These are phyloP conservation scores for Psilopsiagon aurifrons DNA, from an alignment of 2,113 vertebrate genomes.

Conservation along the genomic window DNA sequence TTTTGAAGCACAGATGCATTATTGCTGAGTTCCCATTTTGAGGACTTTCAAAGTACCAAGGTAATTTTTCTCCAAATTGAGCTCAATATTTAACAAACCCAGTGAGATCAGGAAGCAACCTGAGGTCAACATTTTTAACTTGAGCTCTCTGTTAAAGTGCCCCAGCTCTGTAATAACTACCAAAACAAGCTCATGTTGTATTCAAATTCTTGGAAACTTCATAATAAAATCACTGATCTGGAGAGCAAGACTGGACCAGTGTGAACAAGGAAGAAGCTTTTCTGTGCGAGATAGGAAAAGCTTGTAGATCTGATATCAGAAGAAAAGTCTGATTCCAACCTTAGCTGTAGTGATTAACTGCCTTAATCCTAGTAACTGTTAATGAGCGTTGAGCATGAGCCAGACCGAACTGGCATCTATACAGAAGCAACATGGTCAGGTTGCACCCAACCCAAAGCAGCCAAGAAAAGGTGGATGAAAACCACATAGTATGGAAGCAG, in stretches of 20 bases:
- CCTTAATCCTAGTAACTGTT: slow-evolving; percentile 25
- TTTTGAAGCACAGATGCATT: slow-evolving; percentile 23
- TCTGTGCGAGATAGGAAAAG: slow-evolving; percentile 20
- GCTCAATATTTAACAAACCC: slow-evolving; percentile 56
- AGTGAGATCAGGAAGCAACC: slow-evolving; percentile 33
- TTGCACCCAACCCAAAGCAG: background rate
- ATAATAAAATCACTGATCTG: slow-evolving; percentile 11
- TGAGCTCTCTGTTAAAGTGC: slow-evolving; percentile 30
- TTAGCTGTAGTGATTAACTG: slow-evolving; percentile 35
- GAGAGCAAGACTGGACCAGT: background rate
- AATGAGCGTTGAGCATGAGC: background rate
- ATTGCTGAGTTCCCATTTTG: slow-evolving; percentile 50
- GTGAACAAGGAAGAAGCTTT: slow-evolving; percentile 7
- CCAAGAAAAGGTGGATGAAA: background rate
- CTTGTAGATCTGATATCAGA: background rate
- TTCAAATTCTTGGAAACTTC: slow-evolving; percentile 15
- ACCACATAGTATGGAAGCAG: background rate
- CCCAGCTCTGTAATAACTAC: background rate
- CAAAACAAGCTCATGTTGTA: background rate
- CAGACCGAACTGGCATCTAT: background rate
- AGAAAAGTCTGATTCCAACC: slow-evolving; percentile 25
- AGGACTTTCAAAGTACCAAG: slow-evolving; percentile 48
- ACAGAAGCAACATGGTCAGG: background rate
- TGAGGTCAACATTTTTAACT: slow-evolving; percentile 43
- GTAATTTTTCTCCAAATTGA: slow-evolving; percentile 64